These are phyloP conservation scores for Laupala kohalensis DNA, from an alignment of 1,140 invertebrate genomes.

Conservation along the genomic window DNA sequence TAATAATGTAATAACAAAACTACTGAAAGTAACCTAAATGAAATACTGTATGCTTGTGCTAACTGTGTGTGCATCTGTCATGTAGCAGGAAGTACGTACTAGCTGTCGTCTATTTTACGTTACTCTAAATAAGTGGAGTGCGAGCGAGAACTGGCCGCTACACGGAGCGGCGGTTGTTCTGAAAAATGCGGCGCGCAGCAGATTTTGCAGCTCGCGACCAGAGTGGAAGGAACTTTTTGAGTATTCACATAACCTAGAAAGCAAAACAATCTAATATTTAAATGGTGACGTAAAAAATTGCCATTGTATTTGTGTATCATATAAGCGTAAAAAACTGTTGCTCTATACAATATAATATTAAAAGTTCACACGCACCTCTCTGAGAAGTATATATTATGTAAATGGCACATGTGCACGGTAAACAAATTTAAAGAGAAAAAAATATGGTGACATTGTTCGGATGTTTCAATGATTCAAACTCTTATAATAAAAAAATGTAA, in stretches of 20 bases:
- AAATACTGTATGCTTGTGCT: conserved; percentile 12
- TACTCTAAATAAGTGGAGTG: not conserved
- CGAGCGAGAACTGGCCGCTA: too few relatives aligned
- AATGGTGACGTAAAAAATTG: not conserved
- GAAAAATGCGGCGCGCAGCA: too few relatives aligned
- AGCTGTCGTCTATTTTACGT: not conserved
- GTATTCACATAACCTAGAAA: not conserved
- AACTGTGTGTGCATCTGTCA: conserved; percentile 7
- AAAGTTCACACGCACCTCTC: not conserved
- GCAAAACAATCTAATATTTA: not conserved
- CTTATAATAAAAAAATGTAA: not conserved
- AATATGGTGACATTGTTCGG: not conserved
- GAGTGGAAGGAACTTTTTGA: not conserved
- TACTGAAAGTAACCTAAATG: conserved; percentile 10
- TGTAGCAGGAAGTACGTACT: not conserved
- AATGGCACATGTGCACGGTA: not conserved
- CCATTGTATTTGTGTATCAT: not conserved
- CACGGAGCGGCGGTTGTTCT: too few relatives aligned
- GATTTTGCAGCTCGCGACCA: too few relatives aligned
- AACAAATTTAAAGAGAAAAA: not conserved
- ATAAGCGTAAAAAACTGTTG: not conserved
- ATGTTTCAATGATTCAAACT: not conserved
- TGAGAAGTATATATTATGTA: not conserved
- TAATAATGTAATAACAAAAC: conserved; percentile 10
- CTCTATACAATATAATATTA: not conserved